A percentile compares a stretch with the other conserved stretches of the same genome.
These are phyloP conservation scores for Platorchestia sp. DNA, from an alignment of 1,140 invertebrate species.

Conservation along the genomic window DNA sequence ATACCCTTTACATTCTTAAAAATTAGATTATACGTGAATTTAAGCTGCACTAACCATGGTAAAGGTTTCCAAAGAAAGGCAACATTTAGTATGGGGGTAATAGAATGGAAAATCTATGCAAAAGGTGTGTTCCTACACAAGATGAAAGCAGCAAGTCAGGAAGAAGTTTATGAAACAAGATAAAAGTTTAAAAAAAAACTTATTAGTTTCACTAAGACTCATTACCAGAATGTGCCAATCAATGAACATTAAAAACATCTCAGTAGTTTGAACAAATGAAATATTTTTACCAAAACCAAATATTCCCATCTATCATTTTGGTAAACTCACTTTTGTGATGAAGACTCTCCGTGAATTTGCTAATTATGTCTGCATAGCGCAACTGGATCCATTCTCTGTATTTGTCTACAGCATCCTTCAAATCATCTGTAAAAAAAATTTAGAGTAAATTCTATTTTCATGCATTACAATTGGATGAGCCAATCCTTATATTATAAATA, in stretches of 20 bases:
- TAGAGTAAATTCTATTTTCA: background rate
- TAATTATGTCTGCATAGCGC: background rate
- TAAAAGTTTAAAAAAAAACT: too few relatives aligned
- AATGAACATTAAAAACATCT: background rate
- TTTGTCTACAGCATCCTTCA: constrained; percentile 39
- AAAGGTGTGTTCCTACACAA: too few relatives aligned
- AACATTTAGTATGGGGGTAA: too few relatives aligned
- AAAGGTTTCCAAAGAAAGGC: too few relatives aligned
- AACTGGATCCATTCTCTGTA: constrained; percentile 47
- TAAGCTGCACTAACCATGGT: too few relatives aligned
- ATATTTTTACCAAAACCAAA: background rate
- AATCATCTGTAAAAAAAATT: constrained; percentile 43
- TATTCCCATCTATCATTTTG: background rate
- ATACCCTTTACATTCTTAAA: too few relatives aligned
- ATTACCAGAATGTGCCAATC: background rate
- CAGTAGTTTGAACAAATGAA: background rate
- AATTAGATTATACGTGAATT: too few relatives aligned
- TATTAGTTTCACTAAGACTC: background rate
- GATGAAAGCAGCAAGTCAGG: too few relatives aligned
- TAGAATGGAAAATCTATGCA: too few relatives aligned
- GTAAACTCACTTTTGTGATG: constrained; percentile 28
- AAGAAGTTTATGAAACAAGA: too few relatives aligned
- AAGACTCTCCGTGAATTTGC: constrained; percentile 2
- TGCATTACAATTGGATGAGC: too few relatives aligned
- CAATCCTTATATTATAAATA: too few relatives aligned